Evolutionary conservation across 2,888 invertebrate species (phyloP), one percentile per base, ranked within the genome.

Genomic region (Pinctada fucata): DNA sequence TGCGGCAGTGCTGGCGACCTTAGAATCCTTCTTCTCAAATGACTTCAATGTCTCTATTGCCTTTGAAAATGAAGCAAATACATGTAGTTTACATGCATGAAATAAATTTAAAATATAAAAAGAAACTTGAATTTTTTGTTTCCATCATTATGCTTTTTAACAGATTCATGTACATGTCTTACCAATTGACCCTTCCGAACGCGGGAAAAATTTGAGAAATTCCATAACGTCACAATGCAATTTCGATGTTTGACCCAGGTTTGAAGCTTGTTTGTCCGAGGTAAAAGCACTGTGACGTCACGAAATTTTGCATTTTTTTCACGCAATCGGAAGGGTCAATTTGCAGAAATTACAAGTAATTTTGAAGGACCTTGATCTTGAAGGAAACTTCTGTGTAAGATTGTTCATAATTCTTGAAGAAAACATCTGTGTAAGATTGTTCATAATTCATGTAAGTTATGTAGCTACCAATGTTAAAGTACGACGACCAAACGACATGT

Each of bases 21-120:
- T 96, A 31, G 95, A 95, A 81, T 94, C 96, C 86, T 96, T 96
- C 90, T 96, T 96, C 91, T 97, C 97, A 90, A 97, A 97, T 81
- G 95, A 95, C 91, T 96, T 96, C 75, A 97, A 93, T 0, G 96
- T 96, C 83, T 96, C 97, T 74, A 97, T 95, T 0, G 97, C 97
- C 92, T 96, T 94, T 72, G 93, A 79, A 64, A 48, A 64, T 64
- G 48, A 48, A 76, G 8, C 49, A 48, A 50, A 16, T 3, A 50
- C 47, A n/a, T n/a, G 49, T 3, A 70, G 3, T n/a, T 10, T 3
- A 67, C n/a, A n/a, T 31, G 45, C 16, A 6, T 66, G n/a, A 70
- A 70, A 48, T n/a, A 3, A 70, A 70, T 5, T 13, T 2, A 76
- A 72, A 64, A 49, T 10, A 71, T 73, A 16, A 77, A 69, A 48